Base-by-base conservation (phyloP, 2,888 invertebrate genomes). In the Hofmannophila pseudospretella region DNA sequence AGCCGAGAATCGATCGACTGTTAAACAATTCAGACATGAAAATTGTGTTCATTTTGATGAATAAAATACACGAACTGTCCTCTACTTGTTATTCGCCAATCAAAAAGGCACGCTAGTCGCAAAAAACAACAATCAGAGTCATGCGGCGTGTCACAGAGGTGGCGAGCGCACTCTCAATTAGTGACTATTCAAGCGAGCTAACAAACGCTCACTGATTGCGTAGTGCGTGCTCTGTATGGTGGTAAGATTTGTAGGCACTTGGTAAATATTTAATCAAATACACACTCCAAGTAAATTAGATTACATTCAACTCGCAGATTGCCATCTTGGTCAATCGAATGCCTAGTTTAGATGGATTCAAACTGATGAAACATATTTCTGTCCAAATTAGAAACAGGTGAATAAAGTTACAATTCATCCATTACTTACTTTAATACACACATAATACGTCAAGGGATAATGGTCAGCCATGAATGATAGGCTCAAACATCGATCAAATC, bases 391-490 rank as follows among this genome's bases (percentile, higher is more conserved):
- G 16, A 4, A 5, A 16, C 16, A 16, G 16, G 23, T 23, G n/a
- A 23, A 23, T n/a, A n/a, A 23, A n/a, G 2, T 23, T 23, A 2
- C 3, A n/a, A 23, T n/a, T 23, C 23, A 23, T 23, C 23, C 23
- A 23, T 23, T 23, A 23, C 23, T 2, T n/a, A 4, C 8, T n/a
- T n/a, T n/a, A n/a, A n/a, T 23, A 23, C 4, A 23, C 23, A 23
- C 23, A n/a, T n/a, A 23, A 23, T 23, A n/a, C n/a, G n/a, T 4
- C 13, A 7, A 14, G 22, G 33, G 33, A 22, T 31, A 38, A 38
- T 34, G 38, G 38, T 27, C 38, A 30, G 38, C 20, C 13, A 30
- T 34, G 38, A 38, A 23, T 28, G 38, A 38, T 38, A 38, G 33
- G 20, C 9, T 7, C 22, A 13, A 8, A 10, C 33, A 38, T 38